phyloP scores from a whole-genome alignment of 1,140 invertebrate genomes.

The Nasonia vitripennis region DNA sequence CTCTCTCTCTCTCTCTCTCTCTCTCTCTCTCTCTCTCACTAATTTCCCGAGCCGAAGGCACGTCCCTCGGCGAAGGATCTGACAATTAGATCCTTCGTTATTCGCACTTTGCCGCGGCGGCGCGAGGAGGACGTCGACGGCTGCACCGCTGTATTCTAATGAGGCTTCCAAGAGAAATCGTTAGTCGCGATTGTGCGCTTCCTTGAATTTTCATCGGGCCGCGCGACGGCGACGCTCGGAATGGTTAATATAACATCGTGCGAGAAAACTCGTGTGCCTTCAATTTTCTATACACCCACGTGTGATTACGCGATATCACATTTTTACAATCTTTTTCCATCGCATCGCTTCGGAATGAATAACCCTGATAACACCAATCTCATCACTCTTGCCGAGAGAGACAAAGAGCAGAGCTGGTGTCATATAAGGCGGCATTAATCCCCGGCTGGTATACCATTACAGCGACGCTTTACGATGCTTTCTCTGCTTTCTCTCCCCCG shows the following conservation, averaged over 20 bases:
- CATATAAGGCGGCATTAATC: background rate
- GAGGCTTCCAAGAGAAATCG: slow-evolving; percentile 48
- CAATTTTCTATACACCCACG: too few relatives aligned
- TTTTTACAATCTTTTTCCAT: background rate
- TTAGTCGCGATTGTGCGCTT: slow-evolving; percentile 45
- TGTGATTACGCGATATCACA: too few relatives aligned
- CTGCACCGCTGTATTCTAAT: slow-evolving; percentile 47
- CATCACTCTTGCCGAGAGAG: background rate
- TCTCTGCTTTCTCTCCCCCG: background rate
- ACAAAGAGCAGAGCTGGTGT: slow-evolving; percentile 7
- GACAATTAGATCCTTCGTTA: slow-evolving; percentile 52
- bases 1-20: background rate
- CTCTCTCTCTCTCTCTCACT: background rate
- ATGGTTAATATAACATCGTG: slow-evolving; percentile 37
- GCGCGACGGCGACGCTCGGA: background rate
- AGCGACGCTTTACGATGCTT: background rate
- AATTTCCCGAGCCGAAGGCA: slow-evolving; percentile 37
- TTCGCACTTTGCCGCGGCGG: slow-evolving; percentile 32
- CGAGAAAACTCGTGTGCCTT: background rate
- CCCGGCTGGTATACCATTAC: background rate
- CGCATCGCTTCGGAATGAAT: background rate
- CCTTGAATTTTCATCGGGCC: slow-evolving; percentile 41
- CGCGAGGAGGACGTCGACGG: background rate
- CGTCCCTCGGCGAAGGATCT: slow-evolving; percentile 16
- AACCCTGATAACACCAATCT: background rate